Evolutionary conservation across 2,113 vertebrate genomes (phyloP).

Genomic region (Herpailurus yagouaroundi): DNA sequence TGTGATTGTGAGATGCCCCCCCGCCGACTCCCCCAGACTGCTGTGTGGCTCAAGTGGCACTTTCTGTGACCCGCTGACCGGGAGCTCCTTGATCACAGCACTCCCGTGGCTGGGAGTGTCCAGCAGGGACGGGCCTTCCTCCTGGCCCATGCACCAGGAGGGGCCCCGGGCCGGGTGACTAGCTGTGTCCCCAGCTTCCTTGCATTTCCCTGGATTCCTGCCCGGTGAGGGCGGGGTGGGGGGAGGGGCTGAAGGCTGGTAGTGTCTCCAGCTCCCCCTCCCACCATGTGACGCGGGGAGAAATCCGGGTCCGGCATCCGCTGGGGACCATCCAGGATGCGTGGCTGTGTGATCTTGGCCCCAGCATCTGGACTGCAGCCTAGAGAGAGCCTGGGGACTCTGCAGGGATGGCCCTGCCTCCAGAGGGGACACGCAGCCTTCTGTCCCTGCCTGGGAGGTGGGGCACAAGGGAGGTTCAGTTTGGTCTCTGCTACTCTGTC

Average conservation of each 20-base stretch:
- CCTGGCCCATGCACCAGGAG: accelerated
- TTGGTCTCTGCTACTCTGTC: background rate
- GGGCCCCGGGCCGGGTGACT: background rate
- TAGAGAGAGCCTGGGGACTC: background rate
- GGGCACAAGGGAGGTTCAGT: background rate
- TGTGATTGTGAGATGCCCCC: accelerated
- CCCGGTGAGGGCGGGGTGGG: no score
- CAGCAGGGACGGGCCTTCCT: background rate
- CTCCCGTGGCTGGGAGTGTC: background rate
- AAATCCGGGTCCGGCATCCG: accelerated
- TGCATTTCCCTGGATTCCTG: no score
- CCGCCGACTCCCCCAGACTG: accelerated
- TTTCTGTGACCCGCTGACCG: accelerated
- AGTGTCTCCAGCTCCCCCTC: background rate
- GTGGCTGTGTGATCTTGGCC: background rate
- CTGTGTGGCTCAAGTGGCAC: no score
- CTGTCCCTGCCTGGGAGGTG: no score
- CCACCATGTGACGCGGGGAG: background rate
- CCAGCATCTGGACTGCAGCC: background rate
- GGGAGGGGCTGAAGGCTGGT: accelerated
- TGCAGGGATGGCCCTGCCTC: background rate
- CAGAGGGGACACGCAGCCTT: no score
- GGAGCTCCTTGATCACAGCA: background rate
- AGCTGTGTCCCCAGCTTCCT: no score
- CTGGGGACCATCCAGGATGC: accelerated